Evolutionary conservation across 1,140 invertebrate genomes (phyloP), one percentile per base, ranked within the genome.

Genomic region (Psilanteris sp.): DNA sequence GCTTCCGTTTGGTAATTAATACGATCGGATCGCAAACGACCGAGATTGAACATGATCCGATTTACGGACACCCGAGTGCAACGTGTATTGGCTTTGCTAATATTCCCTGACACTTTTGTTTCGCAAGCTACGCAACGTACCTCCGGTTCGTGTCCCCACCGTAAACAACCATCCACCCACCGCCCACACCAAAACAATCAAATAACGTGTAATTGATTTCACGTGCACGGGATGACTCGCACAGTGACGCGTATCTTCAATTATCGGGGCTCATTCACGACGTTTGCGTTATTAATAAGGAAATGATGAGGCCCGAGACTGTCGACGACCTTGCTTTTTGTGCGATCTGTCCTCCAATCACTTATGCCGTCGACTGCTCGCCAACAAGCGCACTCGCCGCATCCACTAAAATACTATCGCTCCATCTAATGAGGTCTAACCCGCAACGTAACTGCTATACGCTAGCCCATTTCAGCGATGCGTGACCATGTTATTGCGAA

Each of bases 371-470:
- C 48, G 59, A 57, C 68, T 43, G 43, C 36, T 52, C 52, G 43
- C 24, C 43, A 55, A 55, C 54, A 43, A 70, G 24, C 50, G 41
- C 22, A 13, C 55, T 46, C 54, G 41, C 48, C 57, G 31, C 68
- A 46, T 62, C 72, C 46, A 62, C 52, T 71, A 66, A 75, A 78
- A 61, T 62, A 74, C 72, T 74, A 71, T 75, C 68, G 67, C 75
- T 77, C 46, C 50, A 68, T 68, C 55, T 52, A 67, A 39, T 57
- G 43, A 32, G 55, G 50, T 59, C 68, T 55, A 57, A 68, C 29
- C 44, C 37, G 16, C 57, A 11, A 55, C 32, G 15, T n/a, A n/a
- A n/a, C n/a, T n/a, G n/a, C n/a, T n/a, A n/a, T n/a, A n/a, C n/a
- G n/a, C n/a, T n/a, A n/a, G n/a, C n/a, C n/a, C n/a, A n/a, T n/a